Evolutionary conservation across 2,113 vertebrate genomes (phyloP).

Genomic region (Panthera tigris): DNA sequence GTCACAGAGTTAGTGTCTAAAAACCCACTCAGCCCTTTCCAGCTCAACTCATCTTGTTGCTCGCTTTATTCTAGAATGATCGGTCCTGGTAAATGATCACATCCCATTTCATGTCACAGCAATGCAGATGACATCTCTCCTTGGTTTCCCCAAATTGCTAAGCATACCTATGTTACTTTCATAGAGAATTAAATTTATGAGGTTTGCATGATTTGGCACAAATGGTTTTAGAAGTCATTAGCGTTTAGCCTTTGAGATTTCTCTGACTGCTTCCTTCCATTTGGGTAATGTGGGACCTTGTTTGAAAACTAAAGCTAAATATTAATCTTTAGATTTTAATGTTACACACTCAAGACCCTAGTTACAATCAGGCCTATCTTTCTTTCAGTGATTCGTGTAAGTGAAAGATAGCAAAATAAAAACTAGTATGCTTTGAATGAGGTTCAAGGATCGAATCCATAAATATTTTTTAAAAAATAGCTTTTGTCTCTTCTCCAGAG

Average conservation of each 20-base stretch:
- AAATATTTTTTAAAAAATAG: constrained; percentile 5
- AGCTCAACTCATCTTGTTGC: constrained; percentile 86
- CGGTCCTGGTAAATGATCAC: constrained; percentile 69
- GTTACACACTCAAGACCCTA: neutral
- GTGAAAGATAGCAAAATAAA: neutral
- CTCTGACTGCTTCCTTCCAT: constrained; percentile 19
- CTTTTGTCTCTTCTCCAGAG: constrained; percentile 16
- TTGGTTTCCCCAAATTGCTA: constrained; percentile 39
- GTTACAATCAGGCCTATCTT: neutral
- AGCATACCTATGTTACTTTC: constrained; percentile 21
- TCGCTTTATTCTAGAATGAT: constrained; percentile 73
- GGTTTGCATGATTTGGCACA: constrained; percentile 11
- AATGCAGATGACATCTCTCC: constrained; percentile 59
- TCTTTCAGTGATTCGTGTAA: neutral
- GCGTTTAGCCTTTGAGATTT: constrained; percentile 53
- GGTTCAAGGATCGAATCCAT: neutral
- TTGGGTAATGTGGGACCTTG: neutral
- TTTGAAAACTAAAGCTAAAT: constrained; percentile 42
- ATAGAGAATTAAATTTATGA: constrained; percentile 47
- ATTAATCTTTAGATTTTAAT: constrained; percentile 28
- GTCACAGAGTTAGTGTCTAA: constrained; percentile 38
- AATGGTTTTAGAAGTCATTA: constrained; percentile 42
- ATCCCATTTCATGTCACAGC: constrained; percentile 75
- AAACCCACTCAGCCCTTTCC: constrained; percentile 66
- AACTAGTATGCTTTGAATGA: neutral